These are phyloP conservation scores for Acrobasis repandana DNA, from an alignment of 2,888 invertebrate species.

Conservation along the genomic window DNA sequence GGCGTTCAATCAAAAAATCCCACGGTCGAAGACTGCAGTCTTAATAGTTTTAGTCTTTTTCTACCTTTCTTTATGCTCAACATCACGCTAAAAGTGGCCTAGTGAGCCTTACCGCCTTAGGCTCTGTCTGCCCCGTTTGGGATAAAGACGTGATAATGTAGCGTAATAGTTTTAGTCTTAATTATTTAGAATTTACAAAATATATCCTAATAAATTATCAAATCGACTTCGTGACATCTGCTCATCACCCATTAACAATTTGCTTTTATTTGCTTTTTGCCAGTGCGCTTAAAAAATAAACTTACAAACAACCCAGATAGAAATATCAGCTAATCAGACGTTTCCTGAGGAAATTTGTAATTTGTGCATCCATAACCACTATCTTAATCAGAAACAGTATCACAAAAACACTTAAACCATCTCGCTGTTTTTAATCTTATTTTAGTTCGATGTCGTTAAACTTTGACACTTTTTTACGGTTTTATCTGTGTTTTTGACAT, in stretches of 20 bases:
- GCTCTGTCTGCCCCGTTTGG: too few species aligned
- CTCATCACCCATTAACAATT: too few species aligned
- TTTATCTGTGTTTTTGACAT: constrained; percentile 46
- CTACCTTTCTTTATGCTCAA: too few species aligned
- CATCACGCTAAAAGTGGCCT: too few species aligned
- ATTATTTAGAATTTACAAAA: too few species aligned
- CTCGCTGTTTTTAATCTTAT: constrained; percentile 51
- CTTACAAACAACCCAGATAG: constrained; percentile 38
- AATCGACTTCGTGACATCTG: neutral
- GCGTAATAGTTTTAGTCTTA: too few species aligned
- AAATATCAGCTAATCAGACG: constrained; percentile 56
- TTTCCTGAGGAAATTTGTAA: constrained; percentile 74
- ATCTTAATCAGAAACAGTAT: constrained; percentile 70
- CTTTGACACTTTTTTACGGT: constrained; percentile 71
- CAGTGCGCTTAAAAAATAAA: neutral
- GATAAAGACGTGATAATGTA: too few species aligned
- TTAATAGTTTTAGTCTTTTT: too few species aligned
- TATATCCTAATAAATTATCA: too few species aligned
- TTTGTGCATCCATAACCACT: constrained; percentile 57
- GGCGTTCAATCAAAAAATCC: too few species aligned
- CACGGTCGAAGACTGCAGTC: too few species aligned
- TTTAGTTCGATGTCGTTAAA: constrained; percentile 58
- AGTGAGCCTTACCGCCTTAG: too few species aligned
- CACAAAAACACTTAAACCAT: constrained; percentile 27
- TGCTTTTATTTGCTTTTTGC: neutral